These are phyloP conservation scores for Arctopsyche grandis DNA, from an alignment of 1,140 invertebrate species.

Conservation along the genomic window DNA sequence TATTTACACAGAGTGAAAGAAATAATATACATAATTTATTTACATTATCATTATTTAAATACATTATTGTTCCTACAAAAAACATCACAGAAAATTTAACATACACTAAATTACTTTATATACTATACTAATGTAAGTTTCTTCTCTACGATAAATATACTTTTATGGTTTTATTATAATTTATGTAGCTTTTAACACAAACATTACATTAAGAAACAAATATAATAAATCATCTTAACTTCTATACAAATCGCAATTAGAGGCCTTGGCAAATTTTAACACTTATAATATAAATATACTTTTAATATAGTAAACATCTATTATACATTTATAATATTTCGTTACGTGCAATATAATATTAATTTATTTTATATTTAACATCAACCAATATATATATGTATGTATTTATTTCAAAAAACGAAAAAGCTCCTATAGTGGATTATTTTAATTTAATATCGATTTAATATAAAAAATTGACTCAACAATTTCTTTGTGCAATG, in stretches of 20 bases:
- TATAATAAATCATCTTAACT: no score
- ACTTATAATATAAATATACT: neutral
- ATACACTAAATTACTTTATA: neutral
- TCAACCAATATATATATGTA: no score
- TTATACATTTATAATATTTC: neutral
- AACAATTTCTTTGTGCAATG: neutral
- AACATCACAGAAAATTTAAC: slow-evolving; percentile 23
- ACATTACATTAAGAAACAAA: no score
- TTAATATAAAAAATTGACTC: no score
- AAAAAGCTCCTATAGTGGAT: no score
- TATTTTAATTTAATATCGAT: no score
- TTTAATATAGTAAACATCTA: neutral
- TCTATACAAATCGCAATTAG: neutral
- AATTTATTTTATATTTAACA: no score
- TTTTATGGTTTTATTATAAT: no score
- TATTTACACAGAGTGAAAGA: neutral
- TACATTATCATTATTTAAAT: neutral
- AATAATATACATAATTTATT: slow-evolving; percentile 11
- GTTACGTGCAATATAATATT: no score
- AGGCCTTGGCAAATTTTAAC: slow-evolving; percentile 20
- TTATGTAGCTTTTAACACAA: no score
- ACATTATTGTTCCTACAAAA: neutral
- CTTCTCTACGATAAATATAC: slow-evolving; percentile 15
- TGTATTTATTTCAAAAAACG: no score
- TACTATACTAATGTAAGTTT: no score